Evolutionary conservation across 2,888 invertebrate genomes (phyloP), one percentile per base, ranked within the genome.

Genomic region (Perizoma affinitatum): DNA sequence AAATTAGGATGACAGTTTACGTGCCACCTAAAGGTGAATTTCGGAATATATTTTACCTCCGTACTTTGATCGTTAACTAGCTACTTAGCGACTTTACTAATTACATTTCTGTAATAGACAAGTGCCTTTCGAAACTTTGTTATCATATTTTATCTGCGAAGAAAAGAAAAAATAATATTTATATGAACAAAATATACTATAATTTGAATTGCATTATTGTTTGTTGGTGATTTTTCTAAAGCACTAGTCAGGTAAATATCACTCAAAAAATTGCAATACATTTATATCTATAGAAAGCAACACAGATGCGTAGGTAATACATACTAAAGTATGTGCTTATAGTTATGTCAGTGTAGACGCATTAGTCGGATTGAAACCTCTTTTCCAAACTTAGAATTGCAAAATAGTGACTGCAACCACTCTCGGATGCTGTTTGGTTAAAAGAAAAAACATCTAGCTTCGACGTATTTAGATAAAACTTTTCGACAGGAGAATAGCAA

Each of bases 341-440:
- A 60, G 58, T 66, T 70, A 70, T 53, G 59, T 71, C 69, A 57
- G 78, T 70, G 74, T 83, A 84, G 82, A 82, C 83, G 86, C 90
- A 90, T 90, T 90, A 90, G 87, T 82, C 78, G 80, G 83, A 90
- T 90, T 90, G 87, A 82, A 89, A 88, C 83, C 87, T 87, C 87
- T 87, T 83, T 83, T 80, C 77, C 78, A 75, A 80, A 85, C 83
- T 89, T 86, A 81, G 89, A 90, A 90, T 90, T 90, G 89, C 87
- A 90, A 90, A 90, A 87, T 84, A 84, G 83, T 84, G 79, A 74
- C 75, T 83, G 84, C 82, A 82, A 74, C 79, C 83, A 78, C 82
- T 85, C 83, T 75, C 75, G 65, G 74, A 81, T 83, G 82, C 82
- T 74, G 80, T 87, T 85, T 87, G 85, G 79, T 84, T 84, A 81